Percentiles rank a stretch among this genome's conserved stretches.
These are phyloP conservation scores for Dryobates pubescens DNA, from an alignment of 2,797 vertebrate species.

Conservation along the genomic window DNA sequence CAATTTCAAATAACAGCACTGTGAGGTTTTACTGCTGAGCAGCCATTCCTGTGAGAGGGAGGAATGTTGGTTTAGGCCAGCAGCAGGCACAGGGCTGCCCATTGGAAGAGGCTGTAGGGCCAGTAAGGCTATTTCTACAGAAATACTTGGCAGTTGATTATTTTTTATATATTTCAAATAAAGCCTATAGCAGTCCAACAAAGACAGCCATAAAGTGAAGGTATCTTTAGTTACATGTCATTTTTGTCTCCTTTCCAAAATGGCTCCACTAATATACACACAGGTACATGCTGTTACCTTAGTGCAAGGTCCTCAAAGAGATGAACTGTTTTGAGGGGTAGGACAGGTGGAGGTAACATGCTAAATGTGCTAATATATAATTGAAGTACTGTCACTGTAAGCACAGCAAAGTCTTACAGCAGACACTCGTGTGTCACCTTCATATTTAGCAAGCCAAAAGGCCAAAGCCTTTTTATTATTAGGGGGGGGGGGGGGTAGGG, in stretches of 20 bases:
- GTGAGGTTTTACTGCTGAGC: background rate
- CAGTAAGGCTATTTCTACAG: background rate
- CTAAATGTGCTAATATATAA: background rate
- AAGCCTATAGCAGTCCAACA: background rate
- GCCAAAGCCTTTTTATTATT: background rate
- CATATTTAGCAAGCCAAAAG: background rate
- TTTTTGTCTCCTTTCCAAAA: background rate
- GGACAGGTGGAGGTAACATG: background rate
- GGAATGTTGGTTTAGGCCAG: background rate
- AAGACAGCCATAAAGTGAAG: background rate
- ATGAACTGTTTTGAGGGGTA: background rate
- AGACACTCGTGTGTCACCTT: background rate
- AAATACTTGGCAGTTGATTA: background rate
- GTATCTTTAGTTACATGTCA: background rate
- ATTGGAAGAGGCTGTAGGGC: background rate
- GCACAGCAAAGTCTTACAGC: background rate
- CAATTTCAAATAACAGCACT: background rate
- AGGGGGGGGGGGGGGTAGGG: no score
- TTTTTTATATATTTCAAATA: background rate
- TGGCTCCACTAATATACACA: background rate
- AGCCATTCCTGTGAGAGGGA: background rate
- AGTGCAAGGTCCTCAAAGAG: background rate
- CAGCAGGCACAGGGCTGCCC: background rate
- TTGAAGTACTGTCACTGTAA: background rate
- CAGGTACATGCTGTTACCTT: background rate